These are phyloP conservation scores for Bradypodion ventrale DNA, from an alignment of 2,797 vertebrate genomes.

Conservation along the genomic window DNA sequence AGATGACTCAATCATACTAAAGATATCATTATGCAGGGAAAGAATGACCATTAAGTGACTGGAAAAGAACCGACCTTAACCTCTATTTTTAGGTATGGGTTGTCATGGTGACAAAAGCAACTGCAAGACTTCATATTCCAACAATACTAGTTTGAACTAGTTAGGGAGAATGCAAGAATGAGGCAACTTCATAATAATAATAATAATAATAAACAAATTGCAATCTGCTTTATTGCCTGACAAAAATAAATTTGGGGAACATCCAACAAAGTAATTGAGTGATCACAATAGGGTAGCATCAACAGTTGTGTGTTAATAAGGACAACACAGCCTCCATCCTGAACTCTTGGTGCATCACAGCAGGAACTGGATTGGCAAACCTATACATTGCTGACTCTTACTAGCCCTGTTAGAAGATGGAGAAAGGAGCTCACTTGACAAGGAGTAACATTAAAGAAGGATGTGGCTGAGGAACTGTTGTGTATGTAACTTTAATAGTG, in stretches of 20 bases:
- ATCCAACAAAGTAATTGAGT: not conserved
- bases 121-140: not conserved
- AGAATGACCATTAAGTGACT: not conserved
- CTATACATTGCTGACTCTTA: too few species aligned
- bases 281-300: not conserved
- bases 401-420: too few species aligned
- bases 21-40: not conserved
- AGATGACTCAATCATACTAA: not conserved
- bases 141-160: conserved; percentile 6
- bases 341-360: too few species aligned
- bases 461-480: too few species aligned
- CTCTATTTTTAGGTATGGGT: not conserved
- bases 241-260: not conserved
- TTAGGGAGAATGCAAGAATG: not conserved
- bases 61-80: not conserved
- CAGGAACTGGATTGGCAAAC: too few species aligned
- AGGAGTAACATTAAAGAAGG: too few species aligned
- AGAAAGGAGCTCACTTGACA: too few species aligned
- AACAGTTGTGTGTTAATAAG: not conserved
- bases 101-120: conserved; percentile 7
- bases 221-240: not conserved
- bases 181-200: not conserved
- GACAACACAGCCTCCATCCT: not conserved
- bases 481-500: too few species aligned
- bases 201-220: not conserved